A percentile compares a stretch with the other conserved stretches of the same genome.
These are phyloP conservation scores for Labeo calbasu DNA, from an alignment of 2,797 vertebrate species.

Conservation along the genomic window DNA sequence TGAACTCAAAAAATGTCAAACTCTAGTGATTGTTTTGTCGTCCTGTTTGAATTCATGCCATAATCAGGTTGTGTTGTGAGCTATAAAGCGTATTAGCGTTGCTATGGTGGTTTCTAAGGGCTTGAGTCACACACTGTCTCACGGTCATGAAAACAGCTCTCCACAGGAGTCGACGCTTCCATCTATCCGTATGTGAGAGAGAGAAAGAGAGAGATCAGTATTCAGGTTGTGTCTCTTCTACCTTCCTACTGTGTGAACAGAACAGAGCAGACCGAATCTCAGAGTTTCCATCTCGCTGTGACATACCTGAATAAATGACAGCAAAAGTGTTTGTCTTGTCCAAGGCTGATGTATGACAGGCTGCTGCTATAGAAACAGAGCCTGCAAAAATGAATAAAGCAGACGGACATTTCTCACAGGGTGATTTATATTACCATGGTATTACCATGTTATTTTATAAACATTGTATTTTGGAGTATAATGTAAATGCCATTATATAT, in stretches of 20 bases:
- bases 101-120: conserved; percentile 56
- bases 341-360: background rate
- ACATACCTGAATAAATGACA: conserved; percentile 26
- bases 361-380: conserved; percentile 24
- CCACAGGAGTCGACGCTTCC: conserved; percentile 49
- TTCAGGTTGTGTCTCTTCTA: conserved; percentile 48
- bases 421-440: background rate
- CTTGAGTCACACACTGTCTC: conserved; percentile 43
- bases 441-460: background rate
- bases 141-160: conserved; percentile 50
- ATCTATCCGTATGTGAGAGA: conserved; percentile 42
- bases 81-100: conserved; percentile 54
- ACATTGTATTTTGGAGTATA: background rate
- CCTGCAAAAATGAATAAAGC: background rate
- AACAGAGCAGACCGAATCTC: conserved; percentile 26
- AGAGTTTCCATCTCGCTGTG: conserved; percentile 23
- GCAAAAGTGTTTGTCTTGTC: background rate
- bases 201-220: conserved; percentile 49
- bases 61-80: conserved; percentile 39
- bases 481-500: background rate
- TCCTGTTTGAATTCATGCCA: conserved; percentile 34
- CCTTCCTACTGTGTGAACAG: conserved; percentile 52
- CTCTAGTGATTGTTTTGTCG: conserved; percentile 9
- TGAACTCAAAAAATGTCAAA: background rate
- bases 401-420: background rate